Evolutionary conservation across 2,888 invertebrate genomes (phyloP), one percentile per base, ranked within the genome.

Genomic region (Ceratothoa steindachneri): DNA sequence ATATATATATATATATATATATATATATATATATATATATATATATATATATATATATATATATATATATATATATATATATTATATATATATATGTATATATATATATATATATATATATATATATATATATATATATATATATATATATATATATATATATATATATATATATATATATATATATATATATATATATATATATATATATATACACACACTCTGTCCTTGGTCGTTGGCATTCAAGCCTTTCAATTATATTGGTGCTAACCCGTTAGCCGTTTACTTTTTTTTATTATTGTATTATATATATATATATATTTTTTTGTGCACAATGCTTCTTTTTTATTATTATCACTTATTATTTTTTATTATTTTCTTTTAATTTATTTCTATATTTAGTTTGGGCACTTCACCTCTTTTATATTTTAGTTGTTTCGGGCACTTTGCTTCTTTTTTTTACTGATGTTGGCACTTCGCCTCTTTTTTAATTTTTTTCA

Each of bases 61-160:
- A 41, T 41, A 41, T 41, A 41, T 41, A 41, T 41, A 41, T 41
- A 41, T 41, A 41, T 5, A 41, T 41, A 41, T 41, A 41, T 41
- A 41, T 3, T 64, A 64, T 64, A 64, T 64, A 64, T 22, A 64
- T 64, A 64, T 64, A 64, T 64, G 24, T 64, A 64, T 64, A 64
- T 64, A 64, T 64, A 64, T 64, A 64, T 2, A 64, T 64, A 64
- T 64, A 64, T 64, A 64, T 64, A 64, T 64, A 64, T 64, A 64
- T 64, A 64, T 64, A 41, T 41, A 41, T 41, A 60, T 60, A 60
- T 60, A 22, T 60, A 60, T 60, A 60, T 60, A 41, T 41, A 41
- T 41, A 41, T 41, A 41, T 41, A 41, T 41, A 41, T 41, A 41
- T 41, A 41, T 41, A 41, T 41, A 41, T 41, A 41, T 41, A 41